phyloP scores from a whole-genome alignment of 1,140 invertebrate species.

The Diuraphis noxia region DNA sequence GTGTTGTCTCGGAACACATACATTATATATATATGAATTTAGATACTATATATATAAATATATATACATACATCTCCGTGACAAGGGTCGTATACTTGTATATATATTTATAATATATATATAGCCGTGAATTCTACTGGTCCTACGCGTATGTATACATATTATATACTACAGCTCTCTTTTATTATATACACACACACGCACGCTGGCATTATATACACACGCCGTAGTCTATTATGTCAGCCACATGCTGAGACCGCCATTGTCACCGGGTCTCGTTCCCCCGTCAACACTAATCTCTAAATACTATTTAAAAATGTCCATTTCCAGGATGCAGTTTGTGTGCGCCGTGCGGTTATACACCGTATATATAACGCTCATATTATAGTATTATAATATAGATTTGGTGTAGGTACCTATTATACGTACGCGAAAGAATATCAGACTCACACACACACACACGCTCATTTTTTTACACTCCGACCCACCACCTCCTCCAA shows the following conservation, averaged over 20 bases:
- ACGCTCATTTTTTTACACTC: not conserved
- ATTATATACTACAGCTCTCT: not conserved
- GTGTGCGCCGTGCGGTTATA: slow-evolving; percentile 3
- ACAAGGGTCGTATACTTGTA: slow-evolving; percentile 15
- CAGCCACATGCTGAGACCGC: slow-evolving; percentile 53
- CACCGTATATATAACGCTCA: not conserved
- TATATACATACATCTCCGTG: not conserved
- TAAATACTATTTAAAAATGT: slow-evolving; percentile 54
- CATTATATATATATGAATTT: not conserved
- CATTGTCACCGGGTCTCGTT: slow-evolving; percentile 51
- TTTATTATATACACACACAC: not conserved
- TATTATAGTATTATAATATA: not conserved
- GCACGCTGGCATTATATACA: slow-evolving; percentile 7
- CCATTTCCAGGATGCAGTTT: slow-evolving; percentile 52
- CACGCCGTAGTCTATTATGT: slow-evolving; percentile 45
- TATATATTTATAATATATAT: not conserved
- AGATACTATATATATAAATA: not conserved
- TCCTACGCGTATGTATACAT: not conserved
- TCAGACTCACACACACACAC: not conserved
- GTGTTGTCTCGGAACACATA: slow-evolving; percentile 47
- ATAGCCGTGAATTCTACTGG: slow-evolving; percentile 28
- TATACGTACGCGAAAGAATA: not conserved
- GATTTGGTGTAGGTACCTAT: slow-evolving; percentile 2
- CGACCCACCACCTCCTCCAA: not conserved
- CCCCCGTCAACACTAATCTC: slow-evolving; percentile 52